Base-by-base conservation (phyloP, 2,797 vertebrate genomes). In the Martes flavigula region DNA sequence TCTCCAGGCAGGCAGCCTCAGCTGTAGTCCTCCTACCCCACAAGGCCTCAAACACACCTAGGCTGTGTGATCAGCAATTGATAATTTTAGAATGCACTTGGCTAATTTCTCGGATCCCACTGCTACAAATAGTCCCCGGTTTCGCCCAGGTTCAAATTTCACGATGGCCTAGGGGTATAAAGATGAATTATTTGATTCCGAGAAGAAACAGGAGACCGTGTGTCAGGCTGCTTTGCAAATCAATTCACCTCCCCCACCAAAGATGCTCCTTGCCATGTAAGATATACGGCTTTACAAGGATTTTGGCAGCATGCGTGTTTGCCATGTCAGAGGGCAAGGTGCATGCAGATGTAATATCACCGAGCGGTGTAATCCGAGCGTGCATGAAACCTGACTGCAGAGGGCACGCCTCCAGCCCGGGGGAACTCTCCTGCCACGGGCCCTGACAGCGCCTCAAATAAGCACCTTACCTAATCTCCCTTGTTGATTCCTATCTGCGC, bases 1-100 rank as follows among this genome's bases (percentile, higher is more conserved):
- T 0, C 1, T 0, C 58, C n/a, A 40, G 0, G 7, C 2, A 66
- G 23, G 21, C 5, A 15, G 32, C 8, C 54, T n/a, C 58, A 2
- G 46, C 73, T n/a, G 2, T n/a, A 21, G 54, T 12, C 77, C 27
- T 2, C 23, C 25, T 38, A 32, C 3, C 56, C 30, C 46, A 14
- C 7, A 32, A 21, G 60, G 23, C 66, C 73, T 51, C 20, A 51
- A 38, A 43, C 48, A 64, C 46, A 64, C 40, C 40, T 17, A 58
- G 40, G 20, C 90, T 8, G 12, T 94, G 94, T 84, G 82, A 93
- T 51, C 3, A 4, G 87, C 32, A 72, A 30, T 17, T 92, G 86
- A 83, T 98, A 93, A 98, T 92, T 97, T 96, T 85, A 98, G 95
- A 97, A 97, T 25, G 56, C 0, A 27, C 56, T 94, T 94, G 93